phyloP scores from a whole-genome alignment of 2,888 invertebrate species.

The Anoncus sp. region DNA sequence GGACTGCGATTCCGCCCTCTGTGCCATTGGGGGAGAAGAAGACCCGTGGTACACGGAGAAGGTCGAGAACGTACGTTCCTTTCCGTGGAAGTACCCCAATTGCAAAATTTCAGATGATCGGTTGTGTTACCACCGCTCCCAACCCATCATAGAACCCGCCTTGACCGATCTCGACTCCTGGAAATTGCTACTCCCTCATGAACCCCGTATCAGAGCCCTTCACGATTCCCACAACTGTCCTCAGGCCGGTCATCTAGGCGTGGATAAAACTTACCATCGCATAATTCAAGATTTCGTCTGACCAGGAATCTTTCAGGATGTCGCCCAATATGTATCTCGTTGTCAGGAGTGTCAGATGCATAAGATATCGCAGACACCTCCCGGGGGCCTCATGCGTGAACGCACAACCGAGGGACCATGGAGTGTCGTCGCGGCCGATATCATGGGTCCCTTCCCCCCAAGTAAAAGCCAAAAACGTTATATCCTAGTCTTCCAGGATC shows the following conservation, averaged over 20 bases:
- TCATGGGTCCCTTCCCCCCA: conserved; percentile 66
- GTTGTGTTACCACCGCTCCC: conserved; percentile 5
- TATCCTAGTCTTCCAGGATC: conserved; percentile 63
- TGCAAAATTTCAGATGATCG: conserved; percentile 1
- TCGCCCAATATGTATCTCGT: conserved; percentile 63
- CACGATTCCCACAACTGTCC: conserved; percentile 57
- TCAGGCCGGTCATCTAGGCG: conserved; percentile 66
- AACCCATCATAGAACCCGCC: conserved; percentile 5
- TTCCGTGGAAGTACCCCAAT: conserved; percentile 14
- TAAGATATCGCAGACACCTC: conserved; percentile 58
- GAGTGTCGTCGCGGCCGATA: conserved; percentile 53
- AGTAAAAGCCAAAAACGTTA: conserved; percentile 51
- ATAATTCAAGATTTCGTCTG: too few species aligned
- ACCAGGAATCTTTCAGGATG: conserved; percentile 66
- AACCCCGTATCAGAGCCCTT: conserved; percentile 4
- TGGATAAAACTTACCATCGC: too few species aligned
- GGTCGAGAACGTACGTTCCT: background rate
- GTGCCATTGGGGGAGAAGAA: background rate
- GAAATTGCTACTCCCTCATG: conserved; percentile 15
- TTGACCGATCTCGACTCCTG: conserved; percentile 2
- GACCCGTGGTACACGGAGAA: background rate
- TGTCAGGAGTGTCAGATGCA: conserved; percentile 53
- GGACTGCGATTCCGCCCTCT: background rate
- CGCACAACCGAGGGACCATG: conserved; percentile 48
- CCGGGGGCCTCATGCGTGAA: conserved; percentile 67